These are phyloP conservation scores for Perca schrenkii DNA, from an alignment of 2,113 vertebrate genomes.

Conservation along the genomic window DNA sequence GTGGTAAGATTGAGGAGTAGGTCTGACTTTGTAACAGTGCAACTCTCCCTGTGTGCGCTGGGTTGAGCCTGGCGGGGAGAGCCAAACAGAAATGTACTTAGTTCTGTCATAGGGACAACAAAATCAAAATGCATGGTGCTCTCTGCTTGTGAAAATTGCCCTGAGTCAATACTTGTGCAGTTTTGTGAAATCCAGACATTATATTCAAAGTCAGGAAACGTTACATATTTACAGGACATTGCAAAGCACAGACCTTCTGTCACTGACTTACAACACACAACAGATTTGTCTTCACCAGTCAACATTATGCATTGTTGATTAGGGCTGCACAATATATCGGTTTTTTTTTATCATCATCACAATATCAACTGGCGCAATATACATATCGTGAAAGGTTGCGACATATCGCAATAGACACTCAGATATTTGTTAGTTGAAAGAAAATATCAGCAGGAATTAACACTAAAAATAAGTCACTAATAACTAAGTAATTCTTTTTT, in stretches of 20 bases:
- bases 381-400: too few species aligned
- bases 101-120: conserved; percentile 65
- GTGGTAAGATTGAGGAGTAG: conserved; percentile 68
- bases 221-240: conserved; percentile 48
- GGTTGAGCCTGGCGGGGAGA: conserved; percentile 49
- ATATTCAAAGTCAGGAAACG: conserved; percentile 29
- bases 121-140: conserved; percentile 65
- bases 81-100: conserved; percentile 61
- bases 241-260: neutral
- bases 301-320: neutral
- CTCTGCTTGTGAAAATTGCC: conserved; percentile 64
- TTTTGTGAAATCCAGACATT: conserved; percentile 38
- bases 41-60: conserved; percentile 49
- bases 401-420: too few species aligned
- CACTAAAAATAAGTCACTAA: too few species aligned
- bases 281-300: neutral
- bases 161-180: conserved; percentile 43
- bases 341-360: too few species aligned
- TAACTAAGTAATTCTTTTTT: too few species aligned
- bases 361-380: too few species aligned
- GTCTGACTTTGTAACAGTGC: conserved; percentile 60
- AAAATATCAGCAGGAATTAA: too few species aligned
- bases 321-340: too few species aligned
- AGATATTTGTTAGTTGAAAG: too few species aligned
- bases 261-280: neutral